A percentile compares a stretch with the other conserved stretches of the same genome.
phyloP scores from a whole-genome alignment of 1,140 invertebrate genomes.

The Drosophila ambigua region DNA sequence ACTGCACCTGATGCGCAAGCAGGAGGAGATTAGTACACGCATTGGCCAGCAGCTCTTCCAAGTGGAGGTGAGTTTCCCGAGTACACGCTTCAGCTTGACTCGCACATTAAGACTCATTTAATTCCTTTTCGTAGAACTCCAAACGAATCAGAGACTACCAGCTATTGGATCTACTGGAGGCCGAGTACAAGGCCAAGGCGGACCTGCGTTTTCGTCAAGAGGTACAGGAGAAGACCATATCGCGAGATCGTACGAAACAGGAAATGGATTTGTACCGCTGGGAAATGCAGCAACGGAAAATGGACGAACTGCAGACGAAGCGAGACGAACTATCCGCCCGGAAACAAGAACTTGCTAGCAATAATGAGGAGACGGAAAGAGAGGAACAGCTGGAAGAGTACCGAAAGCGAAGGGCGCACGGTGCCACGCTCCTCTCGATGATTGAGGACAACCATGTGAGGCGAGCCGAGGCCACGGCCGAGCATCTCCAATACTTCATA shows the following conservation, averaged over 20 bases:
- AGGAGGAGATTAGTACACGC: conserved; percentile 48
- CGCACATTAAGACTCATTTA: neutral
- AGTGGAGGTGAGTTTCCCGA: conserved; percentile 35
- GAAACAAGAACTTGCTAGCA: neutral
- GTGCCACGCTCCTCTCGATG: conserved; percentile 55
- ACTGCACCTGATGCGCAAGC: conserved; percentile 21
- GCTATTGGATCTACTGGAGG: conserved; percentile 58
- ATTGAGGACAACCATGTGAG: conserved; percentile 64
- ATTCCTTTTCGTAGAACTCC: conserved; percentile 23
- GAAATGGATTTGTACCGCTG: conserved; percentile 53
- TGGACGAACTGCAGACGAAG: conserved; percentile 34
- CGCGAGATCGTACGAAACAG: conserved; percentile 37
- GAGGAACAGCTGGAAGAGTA: conserved; percentile 30
- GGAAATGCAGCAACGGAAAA: conserved; percentile 25
- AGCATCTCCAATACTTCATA: conserved; percentile 56
- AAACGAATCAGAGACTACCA: conserved; percentile 54
- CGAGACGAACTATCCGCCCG: conserved; percentile 19
- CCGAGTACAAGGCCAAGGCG: conserved; percentile 64
- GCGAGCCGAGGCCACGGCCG: conserved; percentile 57
- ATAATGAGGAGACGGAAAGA: neutral
- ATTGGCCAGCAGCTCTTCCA: conserved; percentile 54
- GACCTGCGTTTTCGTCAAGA: conserved; percentile 63
- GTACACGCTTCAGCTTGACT: neutral
- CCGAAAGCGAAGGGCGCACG: conserved; percentile 44
- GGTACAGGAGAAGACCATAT: conserved; percentile 51